Conservation (phyloP, 1,140 invertebrate genomes). For the Antheraea mylitta region DNA sequence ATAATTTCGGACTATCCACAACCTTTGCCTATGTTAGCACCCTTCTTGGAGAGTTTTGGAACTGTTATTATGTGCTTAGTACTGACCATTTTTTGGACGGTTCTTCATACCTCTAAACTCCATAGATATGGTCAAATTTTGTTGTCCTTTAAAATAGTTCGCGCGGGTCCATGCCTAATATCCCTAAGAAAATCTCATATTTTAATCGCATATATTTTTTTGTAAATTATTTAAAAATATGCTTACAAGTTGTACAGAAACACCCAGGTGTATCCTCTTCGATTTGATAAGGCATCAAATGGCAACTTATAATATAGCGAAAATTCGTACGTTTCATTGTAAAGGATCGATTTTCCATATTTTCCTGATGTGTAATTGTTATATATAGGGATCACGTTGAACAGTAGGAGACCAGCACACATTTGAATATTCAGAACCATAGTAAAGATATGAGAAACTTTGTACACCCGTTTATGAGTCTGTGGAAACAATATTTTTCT, state of each 20-base stretch:
- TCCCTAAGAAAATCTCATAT: too few species aligned
- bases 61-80: too few species aligned
- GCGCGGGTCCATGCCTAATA: too few species aligned
- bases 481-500: neutral
- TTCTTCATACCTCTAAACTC: too few species aligned
- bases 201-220: too few species aligned
- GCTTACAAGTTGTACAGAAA: conserved; percentile 31
- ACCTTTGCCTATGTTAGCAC: too few species aligned
- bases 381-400: conserved; percentile 17
- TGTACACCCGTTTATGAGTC: conserved; percentile 18
- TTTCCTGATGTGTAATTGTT: conserved; percentile 30
- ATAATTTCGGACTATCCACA: too few species aligned
- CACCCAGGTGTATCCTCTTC: conserved; percentile 21
- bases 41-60: too few species aligned
- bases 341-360: neutral
- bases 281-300: neutral
- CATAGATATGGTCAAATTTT: too few species aligned
- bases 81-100: too few species aligned
- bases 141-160: too few species aligned
- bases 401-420: neutral
- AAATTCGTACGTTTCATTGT: conserved; percentile 2
- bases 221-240: neutral
- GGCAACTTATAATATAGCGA: neutral
- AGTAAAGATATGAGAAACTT: conserved; percentile 32
- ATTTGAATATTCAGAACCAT: conserved; percentile 22